Base-by-base conservation (phyloP, 64 coral and sea anemone genomes). In the Exaiptasia diaphana region DNA sequence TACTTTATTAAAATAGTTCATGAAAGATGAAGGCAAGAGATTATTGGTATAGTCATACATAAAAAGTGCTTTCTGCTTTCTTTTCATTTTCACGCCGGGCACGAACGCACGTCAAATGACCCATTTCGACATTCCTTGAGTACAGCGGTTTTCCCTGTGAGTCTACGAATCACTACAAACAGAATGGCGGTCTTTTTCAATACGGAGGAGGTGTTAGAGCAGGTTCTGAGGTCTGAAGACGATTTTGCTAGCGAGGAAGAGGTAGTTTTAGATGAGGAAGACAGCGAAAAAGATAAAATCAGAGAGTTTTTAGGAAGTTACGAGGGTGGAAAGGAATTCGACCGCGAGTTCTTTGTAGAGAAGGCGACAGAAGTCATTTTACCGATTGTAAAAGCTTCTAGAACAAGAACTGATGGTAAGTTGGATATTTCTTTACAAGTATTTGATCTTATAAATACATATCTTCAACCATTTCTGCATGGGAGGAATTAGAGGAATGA, bases 41-140 rank as follows among this genome's bases (percentile, higher is more conserved):
- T n/a, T n/a, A n/a, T n/a, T n/a, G n/a, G n/a, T n/a, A n/a, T n/a
- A n/a, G n/a, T n/a, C n/a, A n/a, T n/a, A n/a, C n/a, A n/a, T n/a
- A n/a, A n/a, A n/a, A n/a, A n/a, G n/a, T n/a, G n/a, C n/a, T n/a
- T n/a, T n/a, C n/a, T n/a, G n/a, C n/a, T n/a, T n/a, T n/a, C n/a
- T n/a, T n/a, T n/a, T n/a, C n/a, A n/a, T n/a, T n/a, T n/a, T n/a
- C 56, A 75, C 45, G 72, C 72, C 72, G 45, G 72, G 45, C 72
- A 75, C 72, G 45, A 20, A 28, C 43, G 72, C 25, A 1, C 17
- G 5, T 60, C 14, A 29, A 60, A 60, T 60, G 25, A 29, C 56
- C 32, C 56, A 60, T 2, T 24, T 60, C 32, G 56, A 60, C 56
- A 60, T 60, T 60, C 56, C 56, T 29, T 28, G 25, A 28, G 56